Percentiles rank a stretch among this genome's conserved stretches.
Evolutionary conservation across 2,888 invertebrate genomes (phyloP).

Genomic region (Eilema caniola): DNA sequence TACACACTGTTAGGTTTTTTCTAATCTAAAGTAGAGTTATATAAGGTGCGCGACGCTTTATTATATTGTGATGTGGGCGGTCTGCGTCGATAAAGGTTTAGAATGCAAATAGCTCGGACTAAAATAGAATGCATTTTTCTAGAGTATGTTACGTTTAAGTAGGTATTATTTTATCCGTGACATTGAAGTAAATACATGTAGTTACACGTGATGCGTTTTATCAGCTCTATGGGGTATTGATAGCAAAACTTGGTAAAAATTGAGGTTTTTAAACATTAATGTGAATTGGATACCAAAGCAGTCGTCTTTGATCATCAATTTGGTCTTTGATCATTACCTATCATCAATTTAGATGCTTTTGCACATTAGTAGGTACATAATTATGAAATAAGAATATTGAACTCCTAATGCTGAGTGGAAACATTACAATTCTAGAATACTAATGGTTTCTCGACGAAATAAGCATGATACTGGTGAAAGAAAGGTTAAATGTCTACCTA

Average conservation of each 20-base stretch:
- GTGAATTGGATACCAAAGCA: background rate
- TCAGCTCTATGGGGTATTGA: background rate
- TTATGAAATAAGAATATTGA: too few species aligned
- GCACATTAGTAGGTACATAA: too few species aligned
- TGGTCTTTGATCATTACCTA: too few species aligned
- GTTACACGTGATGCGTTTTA: slow-evolving; percentile 3
- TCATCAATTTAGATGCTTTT: too few species aligned
- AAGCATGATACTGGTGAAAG: too few species aligned
- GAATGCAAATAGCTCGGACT: slow-evolving; percentile 38
- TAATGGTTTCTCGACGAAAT: background rate
- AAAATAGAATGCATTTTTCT: slow-evolving; percentile 43
- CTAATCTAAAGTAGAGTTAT: slow-evolving; percentile 26
- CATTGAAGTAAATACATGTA: slow-evolving; percentile 19
- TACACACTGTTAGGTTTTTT: slow-evolving; percentile 31
- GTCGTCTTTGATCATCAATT: too few species aligned
- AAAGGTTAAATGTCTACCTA: too few species aligned
- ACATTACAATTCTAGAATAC: too few species aligned
- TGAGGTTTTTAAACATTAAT: background rate
- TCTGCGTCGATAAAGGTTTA: slow-evolving; percentile 37
- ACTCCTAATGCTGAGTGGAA: too few species aligned
- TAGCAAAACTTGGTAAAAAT: background rate
- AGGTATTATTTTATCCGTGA: slow-evolving; percentile 18
- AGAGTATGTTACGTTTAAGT: slow-evolving; percentile 22
- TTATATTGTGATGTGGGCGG: slow-evolving; percentile 36
- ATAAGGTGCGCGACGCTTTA: slow-evolving; percentile 28